These are phyloP conservation scores for Phoxinus dragarum DNA, from an alignment of 2,797 vertebrate genomes.

Conservation along the genomic window DNA sequence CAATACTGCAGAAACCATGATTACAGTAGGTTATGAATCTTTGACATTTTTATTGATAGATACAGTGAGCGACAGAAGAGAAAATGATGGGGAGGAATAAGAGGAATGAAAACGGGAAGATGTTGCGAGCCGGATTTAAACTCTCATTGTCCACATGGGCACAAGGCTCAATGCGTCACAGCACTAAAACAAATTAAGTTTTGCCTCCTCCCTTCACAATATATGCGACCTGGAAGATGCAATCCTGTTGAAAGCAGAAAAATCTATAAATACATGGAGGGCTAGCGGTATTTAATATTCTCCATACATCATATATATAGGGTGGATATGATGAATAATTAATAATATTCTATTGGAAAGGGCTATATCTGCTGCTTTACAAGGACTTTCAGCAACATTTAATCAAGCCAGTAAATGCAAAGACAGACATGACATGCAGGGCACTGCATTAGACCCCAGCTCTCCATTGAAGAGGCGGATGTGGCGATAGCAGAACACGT, in stretches of 20 bases:
- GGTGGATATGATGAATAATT: constrained; percentile 72
- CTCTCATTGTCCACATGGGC: background rate
- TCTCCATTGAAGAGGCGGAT: background rate
- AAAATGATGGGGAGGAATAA: background rate
- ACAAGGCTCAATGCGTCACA: background rate
- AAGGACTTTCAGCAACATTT: constrained; percentile 59
- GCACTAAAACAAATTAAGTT: background rate
- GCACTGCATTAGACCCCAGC: too few relatives aligned
- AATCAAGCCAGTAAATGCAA: constrained; percentile 36
- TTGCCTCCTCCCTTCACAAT: constrained; percentile 37
- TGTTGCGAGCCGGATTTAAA: background rate
- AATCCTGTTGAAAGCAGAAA: constrained; percentile 57
- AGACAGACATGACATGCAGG: constrained; percentile 9
- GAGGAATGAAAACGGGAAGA: background rate
- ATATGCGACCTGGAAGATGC: constrained; percentile 54
- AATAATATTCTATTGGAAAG: constrained; percentile 57
- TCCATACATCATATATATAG: constrained; percentile 62
- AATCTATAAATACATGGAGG: constrained; percentile 70
- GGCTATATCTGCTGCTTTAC: constrained; percentile 64
- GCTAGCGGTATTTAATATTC: constrained; percentile 71
- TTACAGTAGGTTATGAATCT: background rate
- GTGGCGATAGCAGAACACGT: background rate
- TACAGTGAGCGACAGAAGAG: background rate
- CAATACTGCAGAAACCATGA: constrained; percentile 2
- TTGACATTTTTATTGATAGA: background rate